Percentiles rank a stretch among this genome's conserved stretches.
Evolutionary conservation across 2,113 vertebrate species (phyloP).

Genomic region (Anseranas semipalmata): DNA sequence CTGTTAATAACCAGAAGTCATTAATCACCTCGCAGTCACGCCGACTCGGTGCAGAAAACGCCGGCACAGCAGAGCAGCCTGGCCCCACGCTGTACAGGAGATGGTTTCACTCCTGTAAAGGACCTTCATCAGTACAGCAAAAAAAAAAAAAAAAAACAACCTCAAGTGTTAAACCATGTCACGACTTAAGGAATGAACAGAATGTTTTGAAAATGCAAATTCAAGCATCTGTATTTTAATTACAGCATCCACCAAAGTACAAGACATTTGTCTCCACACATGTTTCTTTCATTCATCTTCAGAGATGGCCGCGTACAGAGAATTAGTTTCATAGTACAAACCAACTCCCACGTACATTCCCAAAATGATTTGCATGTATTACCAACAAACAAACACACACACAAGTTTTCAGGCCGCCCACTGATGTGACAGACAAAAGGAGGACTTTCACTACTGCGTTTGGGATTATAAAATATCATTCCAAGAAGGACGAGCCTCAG

Average conservation of each 20-base stretch:
- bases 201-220: slow-evolving; percentile 62
- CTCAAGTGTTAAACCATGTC: background rate
- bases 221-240: slow-evolving; percentile 37
- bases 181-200: slow-evolving; percentile 17
- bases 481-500: background rate
- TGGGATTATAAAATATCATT: background rate
- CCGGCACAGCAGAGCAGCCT: rapidly evolving
- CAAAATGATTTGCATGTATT: slow-evolving; percentile 72
- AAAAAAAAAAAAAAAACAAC: background rate
- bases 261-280: slow-evolving; percentile 22
- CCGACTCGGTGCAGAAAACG: background rate
- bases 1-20: background rate
- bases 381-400: slow-evolving; percentile 33
- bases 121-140: background rate
- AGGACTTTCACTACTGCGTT: slow-evolving; percentile 22
- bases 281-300: slow-evolving; percentile 55
- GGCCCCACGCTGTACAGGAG: background rate
- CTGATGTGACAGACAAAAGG: slow-evolving; percentile 43
- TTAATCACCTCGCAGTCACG: rapidly evolving
- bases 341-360: slow-evolving; percentile 75
- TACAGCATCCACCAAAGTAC: background rate
- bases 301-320: background rate
- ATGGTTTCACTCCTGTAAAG: background rate
- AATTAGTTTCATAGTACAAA: slow-evolving; percentile 54
- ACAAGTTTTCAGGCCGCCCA: slow-evolving; percentile 41